phyloP scores from a whole-genome alignment of 92 coral and sea anemone genomes.

The Heliopora coerulea region DNA sequence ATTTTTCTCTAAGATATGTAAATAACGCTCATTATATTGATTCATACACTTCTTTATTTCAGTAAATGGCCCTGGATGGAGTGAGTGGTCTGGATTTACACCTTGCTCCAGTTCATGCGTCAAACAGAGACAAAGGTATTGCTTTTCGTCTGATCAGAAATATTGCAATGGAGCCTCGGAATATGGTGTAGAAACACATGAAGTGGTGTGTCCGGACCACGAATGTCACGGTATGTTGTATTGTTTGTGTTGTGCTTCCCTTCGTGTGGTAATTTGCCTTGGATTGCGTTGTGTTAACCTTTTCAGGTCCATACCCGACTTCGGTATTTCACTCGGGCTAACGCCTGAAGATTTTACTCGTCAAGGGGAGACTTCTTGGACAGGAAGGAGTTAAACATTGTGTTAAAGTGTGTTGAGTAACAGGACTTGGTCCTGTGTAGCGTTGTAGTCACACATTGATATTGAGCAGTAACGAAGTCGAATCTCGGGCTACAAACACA shows the following conservation, averaged over 20 bases:
- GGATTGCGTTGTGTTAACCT: too few relatives aligned
- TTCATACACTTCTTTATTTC: background rate
- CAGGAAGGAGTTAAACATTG: too few relatives aligned
- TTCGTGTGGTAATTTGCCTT: background rate
- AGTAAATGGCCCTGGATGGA: conserved; percentile 66
- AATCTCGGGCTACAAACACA: too few relatives aligned
- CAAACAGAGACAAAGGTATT: conserved; percentile 79
- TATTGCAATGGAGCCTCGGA: conserved; percentile 82
- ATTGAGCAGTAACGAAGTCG: too few relatives aligned
- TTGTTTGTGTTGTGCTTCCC: background rate
- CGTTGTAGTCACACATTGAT: too few relatives aligned
- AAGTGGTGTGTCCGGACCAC: conserved; percentile 59
- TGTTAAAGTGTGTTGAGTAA: background rate
- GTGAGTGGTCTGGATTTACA: conserved; percentile 83
- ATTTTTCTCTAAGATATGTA: too few relatives aligned
- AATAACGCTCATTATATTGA: too few relatives aligned
- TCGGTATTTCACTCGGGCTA: too few relatives aligned
- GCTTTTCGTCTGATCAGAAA: conserved; percentile 59
- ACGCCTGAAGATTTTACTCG: too few relatives aligned
- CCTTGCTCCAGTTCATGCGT: conserved; percentile 82
- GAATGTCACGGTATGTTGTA: conserved; percentile 72
- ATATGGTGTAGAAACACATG: conserved; percentile 68
- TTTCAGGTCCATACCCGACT: too few relatives aligned
- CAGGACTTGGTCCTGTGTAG: background rate
- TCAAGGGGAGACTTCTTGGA: too few relatives aligned